phyloP scores from a whole-genome alignment of 2,888 invertebrate species.

The Gasteruption jaculator region DNA sequence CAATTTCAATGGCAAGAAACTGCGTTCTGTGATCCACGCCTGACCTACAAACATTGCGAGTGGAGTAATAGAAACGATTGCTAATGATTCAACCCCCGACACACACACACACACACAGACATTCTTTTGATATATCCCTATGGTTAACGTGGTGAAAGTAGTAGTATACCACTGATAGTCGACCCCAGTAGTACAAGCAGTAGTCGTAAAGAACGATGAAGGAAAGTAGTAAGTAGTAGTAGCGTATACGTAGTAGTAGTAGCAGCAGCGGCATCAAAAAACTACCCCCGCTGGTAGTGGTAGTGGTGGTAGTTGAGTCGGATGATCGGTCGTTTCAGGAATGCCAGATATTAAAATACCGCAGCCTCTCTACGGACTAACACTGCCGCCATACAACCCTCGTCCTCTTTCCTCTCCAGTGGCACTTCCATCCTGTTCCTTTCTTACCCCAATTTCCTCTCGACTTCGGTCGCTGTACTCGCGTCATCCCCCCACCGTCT shows the following conservation, averaged over 20 bases:
- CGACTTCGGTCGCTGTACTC: conserved; percentile 22
- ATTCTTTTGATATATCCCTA: no score
- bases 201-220: no score
- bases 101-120: no score
- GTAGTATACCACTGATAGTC: conserved; percentile 1
- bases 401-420: conserved; percentile 16
- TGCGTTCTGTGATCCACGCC: no score
- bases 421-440: conserved; percentile 14
- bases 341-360: conserved; percentile 52
- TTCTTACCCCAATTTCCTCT: conserved; percentile 26
- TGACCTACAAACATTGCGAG: no score
- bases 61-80: no score
- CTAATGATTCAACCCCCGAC: no score
- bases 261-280: no score
- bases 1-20: no score
- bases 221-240: conserved; percentile 13
- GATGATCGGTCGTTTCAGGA: conserved; percentile 46
- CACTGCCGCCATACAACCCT: conserved; percentile 18
- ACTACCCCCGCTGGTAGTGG: conserved; percentile 8
- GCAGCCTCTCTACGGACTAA: conserved; percentile 38
- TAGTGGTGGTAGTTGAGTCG: conserved; percentile 28
- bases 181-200: background rate
- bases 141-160: conserved; percentile 12
- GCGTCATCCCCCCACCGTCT: conserved; percentile 17
- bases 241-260: conserved; percentile 4